Evolutionary conservation across 2,797 vertebrate genomes (phyloP), one percentile per base, ranked within the genome.

Genomic region (Eulemur coronatus): DNA sequence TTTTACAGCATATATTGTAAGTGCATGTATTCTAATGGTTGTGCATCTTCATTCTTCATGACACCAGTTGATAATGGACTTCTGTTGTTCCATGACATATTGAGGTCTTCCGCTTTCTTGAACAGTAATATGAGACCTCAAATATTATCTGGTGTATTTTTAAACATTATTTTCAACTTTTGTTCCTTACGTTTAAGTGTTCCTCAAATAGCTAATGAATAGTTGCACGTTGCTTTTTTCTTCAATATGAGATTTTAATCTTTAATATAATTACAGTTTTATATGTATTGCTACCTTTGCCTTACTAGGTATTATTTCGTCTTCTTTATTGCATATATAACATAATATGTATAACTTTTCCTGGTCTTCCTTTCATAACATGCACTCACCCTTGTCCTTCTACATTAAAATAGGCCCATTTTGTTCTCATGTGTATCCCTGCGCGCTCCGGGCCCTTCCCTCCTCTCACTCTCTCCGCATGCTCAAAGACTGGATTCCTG

Each of bases 241-340:
- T 55, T 4, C 35, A 48, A 35, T 67, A n/a, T 41, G 35, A 75
- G 28, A 20, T 79, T 69, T 46, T 81, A 30, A 90, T 84, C 11
- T 91, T 93, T 69, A 88, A 28, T 61, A 15, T 81, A 75, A 80
- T 57, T 70, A 55, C 2, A 57, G 35, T 38, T 79, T n/a, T 72
- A n/a, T 67, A 55, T 50, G 4, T 81, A 46, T 28, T 61, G 2
- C 0, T 33, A 12, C n/a, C 57, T 73, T 89, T 84, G 7, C 38
- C 6, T 86, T 59, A 65, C 0, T 82, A 79, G 41, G 10, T 30
- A 59, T 65, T 43, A 89, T 72, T 89, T 94, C 22, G 73, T 70
- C 30, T 73, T 84, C 24, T 22, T 65, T 48, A 22, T 41, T 81
- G n/a, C 57, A 85, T 75, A 55, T 67, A 33, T 50, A 30, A 26